phyloP scores from a whole-genome alignment of 2,113 vertebrate species.

The Aramus guarauna region DNA sequence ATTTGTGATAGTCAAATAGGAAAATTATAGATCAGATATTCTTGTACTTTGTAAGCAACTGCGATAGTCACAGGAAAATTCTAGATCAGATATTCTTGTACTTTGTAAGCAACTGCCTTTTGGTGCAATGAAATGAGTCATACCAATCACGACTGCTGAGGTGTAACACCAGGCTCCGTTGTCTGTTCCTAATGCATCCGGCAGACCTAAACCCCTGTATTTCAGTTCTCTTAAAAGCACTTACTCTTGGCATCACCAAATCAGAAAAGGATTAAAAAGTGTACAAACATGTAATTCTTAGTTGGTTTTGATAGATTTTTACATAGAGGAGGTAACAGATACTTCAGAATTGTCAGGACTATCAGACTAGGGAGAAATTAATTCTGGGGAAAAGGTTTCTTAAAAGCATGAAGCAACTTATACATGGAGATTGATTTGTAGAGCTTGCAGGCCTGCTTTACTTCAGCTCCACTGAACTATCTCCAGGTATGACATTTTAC shows the following conservation, averaged over 20 bases:
- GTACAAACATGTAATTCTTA: background rate
- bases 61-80: background rate
- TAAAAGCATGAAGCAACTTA: slow-evolving; percentile 45
- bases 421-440: slow-evolving; percentile 44
- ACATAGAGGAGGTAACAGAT: slow-evolving; percentile 9
- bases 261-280: background rate
- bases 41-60: background rate
- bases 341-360: slow-evolving; percentile 57
- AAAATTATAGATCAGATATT: background rate
- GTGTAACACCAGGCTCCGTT: background rate
- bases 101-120: background rate
- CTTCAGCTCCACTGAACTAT: slow-evolving; percentile 59
- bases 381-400: slow-evolving; percentile 48
- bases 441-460: slow-evolving; percentile 34
- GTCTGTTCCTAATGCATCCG: background rate
- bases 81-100: background rate
- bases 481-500: slow-evolving; percentile 29
- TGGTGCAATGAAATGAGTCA: background rate
- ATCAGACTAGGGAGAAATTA: slow-evolving; percentile 61
- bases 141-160: background rate
- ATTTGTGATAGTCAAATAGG: background rate
- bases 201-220: background rate
- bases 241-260: background rate
- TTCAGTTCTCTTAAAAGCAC: background rate
- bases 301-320: slow-evolving; percentile 1